phyloP scores from a whole-genome alignment of 2,888 invertebrate genomes.

The Dilophus febrilis region DNA sequence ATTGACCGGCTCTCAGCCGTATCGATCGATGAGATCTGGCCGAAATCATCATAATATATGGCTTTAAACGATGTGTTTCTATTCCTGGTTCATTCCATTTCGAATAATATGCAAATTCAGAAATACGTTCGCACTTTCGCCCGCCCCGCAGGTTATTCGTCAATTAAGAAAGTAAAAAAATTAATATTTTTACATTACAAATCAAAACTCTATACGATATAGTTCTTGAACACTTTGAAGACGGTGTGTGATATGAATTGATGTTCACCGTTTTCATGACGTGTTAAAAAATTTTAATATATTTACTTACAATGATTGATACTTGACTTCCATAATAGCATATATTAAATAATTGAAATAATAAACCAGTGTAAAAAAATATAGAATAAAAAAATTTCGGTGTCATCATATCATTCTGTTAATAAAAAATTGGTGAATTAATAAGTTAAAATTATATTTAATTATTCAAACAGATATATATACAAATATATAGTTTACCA shows the following conservation, averaged over 20 bases:
- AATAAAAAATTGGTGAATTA: too few species aligned
- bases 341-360: neutral
- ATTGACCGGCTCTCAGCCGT: constrained; percentile 1
- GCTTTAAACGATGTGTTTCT: neutral
- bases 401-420: neutral
- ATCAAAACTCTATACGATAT: too few species aligned
- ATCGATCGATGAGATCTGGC: neutral
- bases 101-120: neutral
- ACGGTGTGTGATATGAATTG: too few species aligned
- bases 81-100: neutral
- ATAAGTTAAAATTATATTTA: too few species aligned
- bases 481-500: neutral
- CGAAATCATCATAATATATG: neutral
- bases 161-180: too few species aligned
- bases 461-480: too few species aligned
- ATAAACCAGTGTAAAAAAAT: constrained; percentile 1
- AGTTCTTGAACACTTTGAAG: too few species aligned
- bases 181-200: too few species aligned
- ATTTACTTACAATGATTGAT: neutral
- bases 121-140: constrained; percentile 1
- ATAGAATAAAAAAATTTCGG: constrained; percentile 1
- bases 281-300: too few species aligned
- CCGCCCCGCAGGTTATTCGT: too few species aligned
- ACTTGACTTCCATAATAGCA: constrained; percentile 4
- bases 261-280: too few species aligned